A percentile compares a stretch with the other conserved stretches of the same genome.
phyloP scores from a whole-genome alignment of 2,113 vertebrate species.

The Strix aluco region DNA sequence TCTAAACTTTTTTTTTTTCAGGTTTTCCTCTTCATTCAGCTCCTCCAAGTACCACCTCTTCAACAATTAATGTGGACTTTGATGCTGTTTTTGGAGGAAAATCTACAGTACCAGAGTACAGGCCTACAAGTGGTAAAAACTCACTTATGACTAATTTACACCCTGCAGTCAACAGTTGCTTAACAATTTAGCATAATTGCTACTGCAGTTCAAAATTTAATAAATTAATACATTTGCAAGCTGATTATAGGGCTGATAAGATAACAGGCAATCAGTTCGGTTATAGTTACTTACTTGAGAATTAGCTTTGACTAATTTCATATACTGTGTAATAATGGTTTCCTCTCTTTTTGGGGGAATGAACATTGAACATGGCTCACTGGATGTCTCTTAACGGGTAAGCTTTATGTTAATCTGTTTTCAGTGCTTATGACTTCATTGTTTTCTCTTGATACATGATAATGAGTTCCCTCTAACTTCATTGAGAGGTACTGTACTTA shows the following conservation, averaged over 20 bases:
- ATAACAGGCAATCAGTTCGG: not conserved
- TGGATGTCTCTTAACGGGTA: conserved; percentile 2
- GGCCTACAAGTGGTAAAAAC: conserved; percentile 80
- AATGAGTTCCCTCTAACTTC: not conserved
- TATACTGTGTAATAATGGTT: not conserved
- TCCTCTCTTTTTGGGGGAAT: conserved; percentile 14
- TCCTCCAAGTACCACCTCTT: conserved; percentile 67
- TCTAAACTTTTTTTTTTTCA: not conserved
- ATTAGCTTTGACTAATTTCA: not conserved
- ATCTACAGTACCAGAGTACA: conserved; percentile 72
- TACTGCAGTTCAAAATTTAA: not conserved
- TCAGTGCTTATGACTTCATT: not conserved
- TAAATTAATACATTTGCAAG: not conserved
- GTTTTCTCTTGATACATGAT: not conserved
- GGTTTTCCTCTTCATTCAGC: conserved; percentile 75
- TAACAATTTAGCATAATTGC: not conserved
- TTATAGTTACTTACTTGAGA: not conserved
- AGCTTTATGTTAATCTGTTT: not conserved
- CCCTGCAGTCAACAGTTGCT: not conserved
- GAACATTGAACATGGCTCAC: not conserved
- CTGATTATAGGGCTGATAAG: not conserved
- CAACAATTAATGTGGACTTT: conserved; percentile 87
- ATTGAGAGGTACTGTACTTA: not conserved
- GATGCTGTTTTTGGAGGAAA: conserved; percentile 91
- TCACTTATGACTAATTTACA: not conserved